phyloP scores from a whole-genome alignment of 2,113 vertebrate species.

The Acanthisitta chloris region DNA sequence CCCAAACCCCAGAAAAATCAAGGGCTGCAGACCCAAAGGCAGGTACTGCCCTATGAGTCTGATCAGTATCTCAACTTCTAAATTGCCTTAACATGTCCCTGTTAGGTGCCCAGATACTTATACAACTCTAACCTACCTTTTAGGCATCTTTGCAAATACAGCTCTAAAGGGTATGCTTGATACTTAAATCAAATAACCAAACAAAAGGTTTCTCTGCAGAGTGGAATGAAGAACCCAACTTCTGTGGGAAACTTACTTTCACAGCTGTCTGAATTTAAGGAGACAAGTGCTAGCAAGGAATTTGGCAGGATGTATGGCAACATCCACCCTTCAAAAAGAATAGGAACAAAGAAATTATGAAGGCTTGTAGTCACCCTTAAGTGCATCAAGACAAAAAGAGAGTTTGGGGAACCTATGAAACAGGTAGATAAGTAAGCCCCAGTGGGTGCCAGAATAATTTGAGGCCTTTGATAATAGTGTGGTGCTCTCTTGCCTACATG shows the following conservation, averaged over 20 bases:
- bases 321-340: background rate
- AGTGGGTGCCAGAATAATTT: background rate
- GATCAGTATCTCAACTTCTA: background rate
- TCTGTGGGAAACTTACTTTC: background rate
- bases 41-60: background rate
- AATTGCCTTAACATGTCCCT: background rate
- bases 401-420: background rate
- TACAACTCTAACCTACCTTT: background rate
- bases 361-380: background rate
- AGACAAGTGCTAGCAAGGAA: background rate
- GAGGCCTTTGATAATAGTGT: background rate
- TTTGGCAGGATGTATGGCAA: background rate
- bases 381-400: background rate
- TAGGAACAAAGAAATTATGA: background rate
- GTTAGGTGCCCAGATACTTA: background rate
- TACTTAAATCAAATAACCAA: background rate
- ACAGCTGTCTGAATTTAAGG: background rate
- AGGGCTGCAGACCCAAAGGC: accelerated
- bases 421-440: background rate
- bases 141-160: background rate
- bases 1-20: background rate
- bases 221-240: background rate
- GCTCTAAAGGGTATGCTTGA: background rate
- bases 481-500: background rate
- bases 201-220: background rate